phyloP scores from a whole-genome alignment of 2,113 vertebrate genomes.

The Menura novaehollandiae region DNA sequence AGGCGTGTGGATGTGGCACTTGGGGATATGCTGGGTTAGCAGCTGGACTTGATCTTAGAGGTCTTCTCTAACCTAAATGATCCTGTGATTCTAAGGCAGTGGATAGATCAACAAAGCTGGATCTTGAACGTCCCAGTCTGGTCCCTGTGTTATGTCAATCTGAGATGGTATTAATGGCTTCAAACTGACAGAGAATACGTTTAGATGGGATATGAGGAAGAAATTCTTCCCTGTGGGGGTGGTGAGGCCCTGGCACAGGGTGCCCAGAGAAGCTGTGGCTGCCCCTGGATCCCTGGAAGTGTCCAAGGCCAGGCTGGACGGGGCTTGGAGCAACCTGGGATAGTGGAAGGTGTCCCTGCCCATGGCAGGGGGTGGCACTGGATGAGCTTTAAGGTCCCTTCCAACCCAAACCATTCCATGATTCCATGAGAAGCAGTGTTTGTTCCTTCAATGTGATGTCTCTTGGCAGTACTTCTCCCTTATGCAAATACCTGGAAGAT shows the following conservation, averaged over 20 bases:
- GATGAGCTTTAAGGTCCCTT: not conserved
- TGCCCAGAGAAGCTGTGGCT: not conserved
- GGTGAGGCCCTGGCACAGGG: fast-evolving
- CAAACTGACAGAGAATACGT: not conserved
- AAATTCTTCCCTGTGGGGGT: fast-evolving
- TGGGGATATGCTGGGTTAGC: not conserved
- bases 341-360: not conserved
- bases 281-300: not conserved
- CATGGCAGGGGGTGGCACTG: fast-evolving
- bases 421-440: not conserved
- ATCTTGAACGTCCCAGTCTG: fast-evolving
- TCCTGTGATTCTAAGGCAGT: not conserved
- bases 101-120: not conserved
- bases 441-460: not conserved
- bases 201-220: fast-evolving
- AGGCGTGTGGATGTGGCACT: not conserved
- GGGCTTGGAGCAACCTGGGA: not conserved
- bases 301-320: not conserved
- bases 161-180: not conserved
- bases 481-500: not conserved
- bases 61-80: not conserved
- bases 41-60: not conserved
- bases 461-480: not conserved
- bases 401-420: not conserved
- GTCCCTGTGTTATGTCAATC: not conserved